phyloP scores from a whole-genome alignment of 2,113 vertebrate species.

The Acrocephalus kingi region DNA sequence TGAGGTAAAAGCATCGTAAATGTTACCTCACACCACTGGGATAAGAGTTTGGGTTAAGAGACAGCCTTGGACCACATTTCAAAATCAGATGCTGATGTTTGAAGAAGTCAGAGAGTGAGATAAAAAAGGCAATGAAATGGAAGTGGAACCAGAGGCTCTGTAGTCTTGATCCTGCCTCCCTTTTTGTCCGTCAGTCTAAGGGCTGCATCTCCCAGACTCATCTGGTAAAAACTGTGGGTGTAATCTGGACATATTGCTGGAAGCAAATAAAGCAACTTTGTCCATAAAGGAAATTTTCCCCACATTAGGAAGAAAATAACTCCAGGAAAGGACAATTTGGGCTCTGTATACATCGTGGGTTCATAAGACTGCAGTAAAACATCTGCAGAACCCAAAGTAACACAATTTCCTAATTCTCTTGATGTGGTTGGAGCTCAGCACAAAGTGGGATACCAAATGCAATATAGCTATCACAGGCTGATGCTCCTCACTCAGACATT shows the following conservation, averaged over 20 bases:
- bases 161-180: not conserved
- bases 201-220: not conserved
- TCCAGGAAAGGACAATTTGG: not conserved
- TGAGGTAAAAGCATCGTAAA: fast-evolving
- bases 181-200: not conserved
- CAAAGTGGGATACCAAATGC: not conserved
- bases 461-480: not conserved
- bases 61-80: not conserved
- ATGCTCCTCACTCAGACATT: not conserved
- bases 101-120: not conserved
- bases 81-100: not conserved
- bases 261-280: not conserved
- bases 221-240: not conserved
- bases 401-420: fast-evolving
- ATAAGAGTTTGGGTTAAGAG: not conserved
- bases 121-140: not conserved
- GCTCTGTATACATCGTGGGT: not conserved
- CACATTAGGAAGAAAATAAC: not conserved
- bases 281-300: not conserved
- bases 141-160: not conserved
- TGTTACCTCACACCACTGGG: too few species aligned
- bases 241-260: not conserved
- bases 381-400: not conserved
- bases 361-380: not conserved
- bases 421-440: not conserved